Conservation (phyloP, 2,113 vertebrate species). For the Cottus gobio region DNA sequence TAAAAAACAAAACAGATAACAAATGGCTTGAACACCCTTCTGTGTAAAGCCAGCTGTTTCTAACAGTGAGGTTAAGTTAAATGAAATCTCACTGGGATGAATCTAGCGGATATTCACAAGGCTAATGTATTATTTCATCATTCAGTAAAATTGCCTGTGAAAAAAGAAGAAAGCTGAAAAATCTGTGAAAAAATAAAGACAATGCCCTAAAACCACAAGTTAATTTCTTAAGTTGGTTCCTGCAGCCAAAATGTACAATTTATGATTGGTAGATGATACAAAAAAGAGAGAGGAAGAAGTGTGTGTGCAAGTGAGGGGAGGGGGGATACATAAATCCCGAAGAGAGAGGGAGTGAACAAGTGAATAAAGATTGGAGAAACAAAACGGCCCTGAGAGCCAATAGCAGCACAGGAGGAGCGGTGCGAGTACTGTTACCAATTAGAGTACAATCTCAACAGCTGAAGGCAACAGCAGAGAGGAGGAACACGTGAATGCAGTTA, state of each 20-base stretch:
- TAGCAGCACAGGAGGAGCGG: conserved; percentile 1
- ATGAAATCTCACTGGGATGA: conserved; percentile 25
- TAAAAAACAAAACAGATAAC: no score
- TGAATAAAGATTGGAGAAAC: conserved; percentile 2
- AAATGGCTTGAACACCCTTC: background rate
- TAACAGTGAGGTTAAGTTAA: conserved; percentile 22
- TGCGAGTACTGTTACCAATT: conserved; percentile 35
- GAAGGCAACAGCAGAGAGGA: conserved; percentile 23
- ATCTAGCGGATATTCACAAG: conserved; percentile 17
- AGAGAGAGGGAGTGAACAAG: background rate
- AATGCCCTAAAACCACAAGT: conserved; percentile 23
- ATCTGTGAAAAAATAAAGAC: conserved; percentile 43
- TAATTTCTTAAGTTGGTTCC: conserved; percentile 41
- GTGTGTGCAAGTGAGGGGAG: background rate
- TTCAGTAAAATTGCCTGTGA: conserved; percentile 10
- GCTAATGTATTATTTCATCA: conserved; percentile 29
- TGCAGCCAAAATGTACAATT: conserved; percentile 26
- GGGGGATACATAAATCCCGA: background rate
- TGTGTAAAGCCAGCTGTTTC: conserved; percentile 19
- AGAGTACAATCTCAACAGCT: conserved; percentile 52
- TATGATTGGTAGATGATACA: conserved; percentile 31
- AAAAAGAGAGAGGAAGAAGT: background rate
- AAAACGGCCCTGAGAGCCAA: conserved; percentile 38
- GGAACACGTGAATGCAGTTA: background rate
- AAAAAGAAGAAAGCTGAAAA: conserved; percentile 18